phyloP scores from a whole-genome alignment of 2,113 vertebrate species.

The Cranoglanis bouderius region DNA sequence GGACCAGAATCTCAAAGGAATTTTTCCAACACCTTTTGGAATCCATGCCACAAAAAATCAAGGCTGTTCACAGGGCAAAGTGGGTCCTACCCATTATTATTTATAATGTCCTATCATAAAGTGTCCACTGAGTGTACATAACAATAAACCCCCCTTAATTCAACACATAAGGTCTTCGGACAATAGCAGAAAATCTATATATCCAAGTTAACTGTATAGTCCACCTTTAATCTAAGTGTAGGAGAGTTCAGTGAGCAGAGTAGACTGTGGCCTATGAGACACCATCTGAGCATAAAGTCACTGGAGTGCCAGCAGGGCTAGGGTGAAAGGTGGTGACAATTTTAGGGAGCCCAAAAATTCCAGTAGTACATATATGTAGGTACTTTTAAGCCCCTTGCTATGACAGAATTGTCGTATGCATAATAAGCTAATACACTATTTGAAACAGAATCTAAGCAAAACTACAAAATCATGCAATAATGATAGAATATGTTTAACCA shows the following conservation, averaged over 20 bases:
- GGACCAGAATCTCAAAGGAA: background rate
- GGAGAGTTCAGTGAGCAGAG: background rate
- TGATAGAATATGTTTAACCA: too few species aligned
- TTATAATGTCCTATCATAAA: too few species aligned
- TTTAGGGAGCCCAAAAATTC: background rate
- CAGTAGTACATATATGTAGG: too few species aligned
- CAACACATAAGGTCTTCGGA: background rate
- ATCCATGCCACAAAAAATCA: background rate
- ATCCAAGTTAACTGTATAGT: background rate
- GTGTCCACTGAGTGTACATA: background rate
- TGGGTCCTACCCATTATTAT: background rate
- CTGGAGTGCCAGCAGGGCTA: background rate
- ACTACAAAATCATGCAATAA: background rate
- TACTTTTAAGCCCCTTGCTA: too few species aligned
- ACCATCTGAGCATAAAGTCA: background rate
- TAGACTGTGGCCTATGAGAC: background rate
- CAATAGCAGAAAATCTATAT: background rate
- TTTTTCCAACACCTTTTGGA: background rate
- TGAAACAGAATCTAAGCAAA: too few species aligned
- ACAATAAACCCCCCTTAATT: background rate
- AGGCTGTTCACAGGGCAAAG: background rate
- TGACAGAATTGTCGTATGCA: background rate
- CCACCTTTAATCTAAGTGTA: background rate
- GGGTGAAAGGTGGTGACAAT: too few species aligned
- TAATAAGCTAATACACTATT: background rate